Percentiles rank a stretch among this genome's conserved stretches.
Evolutionary conservation across 2,888 invertebrate species (phyloP).

Genomic region (Harmothoe impar): DNA sequence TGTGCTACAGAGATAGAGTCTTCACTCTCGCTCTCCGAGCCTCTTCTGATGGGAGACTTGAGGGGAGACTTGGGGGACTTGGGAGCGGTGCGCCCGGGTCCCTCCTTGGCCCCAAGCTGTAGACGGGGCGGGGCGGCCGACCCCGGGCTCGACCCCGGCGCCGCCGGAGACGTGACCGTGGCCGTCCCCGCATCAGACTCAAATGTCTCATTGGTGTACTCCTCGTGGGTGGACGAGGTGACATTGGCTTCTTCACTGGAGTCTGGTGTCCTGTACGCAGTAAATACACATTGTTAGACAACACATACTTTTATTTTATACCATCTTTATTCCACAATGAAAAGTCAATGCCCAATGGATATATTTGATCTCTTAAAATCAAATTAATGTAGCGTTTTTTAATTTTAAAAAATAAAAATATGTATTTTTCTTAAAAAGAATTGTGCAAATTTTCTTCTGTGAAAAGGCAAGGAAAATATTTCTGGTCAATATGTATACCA

Average conservation of each 20-base stretch:
- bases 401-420: too few species aligned
- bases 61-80: constrained; percentile 61
- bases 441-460: too few species aligned
- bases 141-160: constrained; percentile 52
- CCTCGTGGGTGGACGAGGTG: constrained; percentile 1
- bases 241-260: constrained; percentile 53
- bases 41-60: constrained; percentile 35
- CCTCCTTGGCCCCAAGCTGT: constrained; percentile 31
- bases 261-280: constrained; percentile 59
- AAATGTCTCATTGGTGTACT: constrained; percentile 63
- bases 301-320: background rate
- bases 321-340: too few species aligned
- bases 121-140: constrained; percentile 54
- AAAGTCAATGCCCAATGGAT: too few species aligned
- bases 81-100: background rate
- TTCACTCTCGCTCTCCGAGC: constrained; percentile 63
- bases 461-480: too few species aligned
- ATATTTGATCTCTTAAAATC: too few species aligned
- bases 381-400: too few species aligned
- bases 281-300: background rate
- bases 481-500: too few species aligned
- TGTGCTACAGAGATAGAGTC: constrained; percentile 59
- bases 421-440: too few species aligned
- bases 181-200: constrained; percentile 50
- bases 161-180: constrained; percentile 19